A percentile compares a stretch with the other conserved stretches of the same genome.
phyloP scores from a whole-genome alignment of 2,113 vertebrate species.

The Neodontobutis hainanensis region DNA sequence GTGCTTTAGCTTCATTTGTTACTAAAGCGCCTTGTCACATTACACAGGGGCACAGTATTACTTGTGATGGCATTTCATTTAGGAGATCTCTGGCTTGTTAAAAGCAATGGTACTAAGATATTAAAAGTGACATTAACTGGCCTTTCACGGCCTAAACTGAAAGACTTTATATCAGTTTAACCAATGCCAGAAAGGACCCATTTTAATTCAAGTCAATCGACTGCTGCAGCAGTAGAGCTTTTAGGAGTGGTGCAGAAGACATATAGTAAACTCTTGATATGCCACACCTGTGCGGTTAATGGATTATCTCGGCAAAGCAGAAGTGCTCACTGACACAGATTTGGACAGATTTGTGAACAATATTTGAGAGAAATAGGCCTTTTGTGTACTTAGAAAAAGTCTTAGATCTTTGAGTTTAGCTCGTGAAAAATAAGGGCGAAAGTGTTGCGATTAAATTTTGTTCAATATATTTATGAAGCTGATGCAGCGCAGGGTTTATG shows the following conservation, averaged over 20 bases:
- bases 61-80: slow-evolving; percentile 50
- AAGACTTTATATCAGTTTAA: slow-evolving; percentile 41
- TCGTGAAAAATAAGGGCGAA: too few relatives aligned
- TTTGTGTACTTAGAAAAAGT: too few relatives aligned
- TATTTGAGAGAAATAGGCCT: too few relatives aligned
- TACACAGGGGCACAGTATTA: slow-evolving; percentile 42
- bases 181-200: slow-evolving; percentile 32
- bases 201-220: slow-evolving; percentile 61
- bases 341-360: too few relatives aligned
- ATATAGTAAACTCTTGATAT: too few relatives aligned
- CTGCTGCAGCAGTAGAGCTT: slow-evolving; percentile 25
- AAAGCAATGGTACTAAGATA: slow-evolving; percentile 31
- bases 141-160: slow-evolving; percentile 39
- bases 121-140: not conserved
- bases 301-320: too few relatives aligned
- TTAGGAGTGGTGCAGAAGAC: slow-evolving; percentile 38
- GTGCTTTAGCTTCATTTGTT: slow-evolving; percentile 39
- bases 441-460: too few relatives aligned
- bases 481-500: too few relatives aligned
- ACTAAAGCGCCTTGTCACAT: slow-evolving; percentile 56
- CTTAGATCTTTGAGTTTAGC: too few relatives aligned
- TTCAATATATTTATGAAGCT: slow-evolving; percentile 59
- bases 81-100: slow-evolving; percentile 26
- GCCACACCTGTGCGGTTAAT: too few relatives aligned
- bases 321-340: too few relatives aligned